Percentiles rank a stretch among this genome's conserved stretches.
These are phyloP conservation scores for Lithobates sylvaticus DNA, from an alignment of 2,797 vertebrate species.

Conservation along the genomic window DNA sequence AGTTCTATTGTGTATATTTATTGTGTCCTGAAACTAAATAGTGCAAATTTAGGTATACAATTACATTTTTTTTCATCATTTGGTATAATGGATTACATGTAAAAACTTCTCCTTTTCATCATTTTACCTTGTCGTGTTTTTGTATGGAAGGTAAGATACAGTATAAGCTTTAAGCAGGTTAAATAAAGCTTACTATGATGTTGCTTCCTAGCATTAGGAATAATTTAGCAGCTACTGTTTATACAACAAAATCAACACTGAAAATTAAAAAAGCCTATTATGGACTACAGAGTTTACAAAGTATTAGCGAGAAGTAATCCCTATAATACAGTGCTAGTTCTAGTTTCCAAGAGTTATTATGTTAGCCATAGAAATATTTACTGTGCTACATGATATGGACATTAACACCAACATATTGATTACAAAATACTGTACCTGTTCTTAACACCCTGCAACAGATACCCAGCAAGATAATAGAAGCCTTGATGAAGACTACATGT, in stretches of 20 bases:
- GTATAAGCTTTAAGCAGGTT: background rate
- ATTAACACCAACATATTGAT: slow-evolving; percentile 74
- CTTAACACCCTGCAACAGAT: slow-evolving; percentile 76
- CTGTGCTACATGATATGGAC: slow-evolving; percentile 61
- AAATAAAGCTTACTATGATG: slow-evolving; percentile 17
- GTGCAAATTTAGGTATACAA: too few species aligned
- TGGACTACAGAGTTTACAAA: slow-evolving; percentile 48
- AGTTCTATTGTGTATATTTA: too few species aligned
- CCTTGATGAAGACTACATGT: slow-evolving; percentile 67
- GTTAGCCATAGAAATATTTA: slow-evolving; percentile 63
- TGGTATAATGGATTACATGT: too few species aligned
- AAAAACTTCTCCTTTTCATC: background rate
- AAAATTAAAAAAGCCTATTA: slow-evolving; percentile 49
- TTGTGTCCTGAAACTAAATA: too few species aligned
- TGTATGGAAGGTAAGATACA: background rate
- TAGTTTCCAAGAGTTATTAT: slow-evolving; percentile 62
- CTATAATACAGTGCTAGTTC: slow-evolving; percentile 55
- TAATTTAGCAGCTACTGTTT: slow-evolving; percentile 62
- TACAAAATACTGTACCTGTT: slow-evolving; percentile 78
- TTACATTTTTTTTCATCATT: too few species aligned
- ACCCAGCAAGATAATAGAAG: slow-evolving; percentile 72
- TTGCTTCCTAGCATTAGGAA: slow-evolving; percentile 42
- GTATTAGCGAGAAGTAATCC: slow-evolving; percentile 57
- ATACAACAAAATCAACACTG: slow-evolving; percentile 60
- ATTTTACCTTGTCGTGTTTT: background rate